These are phyloP conservation scores for Aleiodes testaceus DNA, from an alignment of 2,888 invertebrate genomes.

Conservation along the genomic window DNA sequence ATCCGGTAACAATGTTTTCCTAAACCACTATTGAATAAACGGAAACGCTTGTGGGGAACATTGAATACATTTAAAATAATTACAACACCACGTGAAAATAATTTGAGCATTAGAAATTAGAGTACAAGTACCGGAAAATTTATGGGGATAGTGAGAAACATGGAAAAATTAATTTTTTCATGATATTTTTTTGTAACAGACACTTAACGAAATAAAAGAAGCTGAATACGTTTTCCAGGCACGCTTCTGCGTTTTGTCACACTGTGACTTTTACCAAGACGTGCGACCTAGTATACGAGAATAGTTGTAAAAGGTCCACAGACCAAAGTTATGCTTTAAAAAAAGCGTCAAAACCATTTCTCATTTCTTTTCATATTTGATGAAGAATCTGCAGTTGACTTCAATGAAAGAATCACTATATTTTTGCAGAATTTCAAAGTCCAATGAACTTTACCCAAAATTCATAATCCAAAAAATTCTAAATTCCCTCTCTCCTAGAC, in stretches of 20 bases:
- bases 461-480: too few relatives aligned
- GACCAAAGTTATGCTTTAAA: constrained; percentile 10
- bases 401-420: too few relatives aligned
- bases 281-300: constrained; percentile 36
- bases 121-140: too few relatives aligned
- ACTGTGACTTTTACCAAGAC: constrained; percentile 46
- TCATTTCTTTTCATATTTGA: too few relatives aligned
- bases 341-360: too few relatives aligned
- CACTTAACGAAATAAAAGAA: not conserved
- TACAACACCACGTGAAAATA: not conserved
- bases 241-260: constrained; percentile 57
- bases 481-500: not conserved
- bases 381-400: too few relatives aligned
- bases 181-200: too few relatives aligned
- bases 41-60: constrained; percentile 6
- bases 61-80: not conserved
- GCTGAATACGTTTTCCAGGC: constrained; percentile 50
- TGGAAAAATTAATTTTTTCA: too few relatives aligned
- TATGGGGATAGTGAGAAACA: too few relatives aligned
- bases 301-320: constrained; percentile 10
- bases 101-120: not conserved
- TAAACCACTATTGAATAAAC: constrained; percentile 13
- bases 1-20: constrained; percentile 8
- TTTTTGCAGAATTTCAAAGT: too few relatives aligned
- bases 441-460: too few relatives aligned